These are phyloP conservation scores for Campylomormyrus tamandua DNA, from an alignment of 2,113 vertebrate species.

Conservation along the genomic window DNA sequence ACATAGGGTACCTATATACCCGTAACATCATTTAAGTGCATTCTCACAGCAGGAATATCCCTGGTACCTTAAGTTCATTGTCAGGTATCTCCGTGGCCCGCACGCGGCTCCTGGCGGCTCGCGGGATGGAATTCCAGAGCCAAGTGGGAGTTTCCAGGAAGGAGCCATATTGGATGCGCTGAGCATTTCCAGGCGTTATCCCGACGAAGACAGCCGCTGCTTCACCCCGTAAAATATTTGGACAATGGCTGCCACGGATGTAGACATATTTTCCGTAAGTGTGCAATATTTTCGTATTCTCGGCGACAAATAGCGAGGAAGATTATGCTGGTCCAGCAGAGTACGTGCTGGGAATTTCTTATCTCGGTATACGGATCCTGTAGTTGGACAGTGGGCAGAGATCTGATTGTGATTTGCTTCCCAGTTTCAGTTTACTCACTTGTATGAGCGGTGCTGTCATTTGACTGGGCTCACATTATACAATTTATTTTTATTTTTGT, in stretches of 20 bases:
- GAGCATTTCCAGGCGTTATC: constrained; percentile 48
- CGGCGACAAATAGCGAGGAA: not conserved
- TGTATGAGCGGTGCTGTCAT: not conserved
- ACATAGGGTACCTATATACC: not conserved
- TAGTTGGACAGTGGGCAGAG: not conserved
- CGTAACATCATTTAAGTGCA: not conserved
- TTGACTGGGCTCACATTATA: not conserved
- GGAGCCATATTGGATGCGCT: constrained; percentile 76
- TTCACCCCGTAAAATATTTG: constrained; percentile 18
- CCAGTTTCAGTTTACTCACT: not conserved
- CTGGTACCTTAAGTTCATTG: not conserved
- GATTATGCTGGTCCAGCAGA: not conserved
- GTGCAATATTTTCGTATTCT: not conserved
- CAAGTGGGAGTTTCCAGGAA: constrained; percentile 75
- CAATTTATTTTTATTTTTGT: not conserved
- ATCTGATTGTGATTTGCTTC: not conserved
- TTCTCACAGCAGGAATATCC: not conserved
- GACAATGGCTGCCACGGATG: constrained; percentile 76
- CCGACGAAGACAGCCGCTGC: constrained; percentile 36
- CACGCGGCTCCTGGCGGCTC: not conserved
- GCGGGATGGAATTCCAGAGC: constrained; percentile 35
- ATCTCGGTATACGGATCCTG: not conserved
- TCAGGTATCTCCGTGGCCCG: not conserved
- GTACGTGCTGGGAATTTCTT: not conserved
- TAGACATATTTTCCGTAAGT: constrained; percentile 71